Percentiles rank a stretch among this genome's conserved stretches.
Conservation (phyloP, 2,797 vertebrate genomes). For the Mormyrus proboscirostris region DNA sequence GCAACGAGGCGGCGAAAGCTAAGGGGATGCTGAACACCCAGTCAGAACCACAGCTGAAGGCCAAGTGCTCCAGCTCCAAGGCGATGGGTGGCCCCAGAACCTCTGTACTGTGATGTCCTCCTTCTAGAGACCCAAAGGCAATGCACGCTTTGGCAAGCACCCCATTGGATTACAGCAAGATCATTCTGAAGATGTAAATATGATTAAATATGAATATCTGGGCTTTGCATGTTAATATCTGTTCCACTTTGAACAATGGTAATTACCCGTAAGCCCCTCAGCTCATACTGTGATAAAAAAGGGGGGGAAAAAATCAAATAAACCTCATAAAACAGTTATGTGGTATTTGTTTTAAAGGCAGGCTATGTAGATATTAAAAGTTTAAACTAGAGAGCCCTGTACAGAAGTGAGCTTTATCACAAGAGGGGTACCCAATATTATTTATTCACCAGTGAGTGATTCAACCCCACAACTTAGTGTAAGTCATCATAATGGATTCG, state of each 20-base stretch:
- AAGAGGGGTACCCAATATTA: neutral
- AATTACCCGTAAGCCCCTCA: neutral
- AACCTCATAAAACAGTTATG: neutral
- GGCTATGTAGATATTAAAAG: neutral
- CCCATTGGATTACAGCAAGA: neutral
- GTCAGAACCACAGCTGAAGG: neutral
- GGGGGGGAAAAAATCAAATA: neutral
- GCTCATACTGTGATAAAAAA: neutral
- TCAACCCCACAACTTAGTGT: neutral
- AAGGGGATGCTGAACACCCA: neutral
- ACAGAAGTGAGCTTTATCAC: neutral
- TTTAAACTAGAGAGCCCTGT: neutral
- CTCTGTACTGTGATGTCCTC: neutral
- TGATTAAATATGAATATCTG: neutral
- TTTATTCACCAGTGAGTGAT: neutral
- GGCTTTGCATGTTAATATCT: neutral
- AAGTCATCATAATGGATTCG: neutral
- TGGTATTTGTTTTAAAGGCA: neutral
- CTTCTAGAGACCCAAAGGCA: neutral
- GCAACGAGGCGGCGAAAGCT: slow-evolving; percentile 32
- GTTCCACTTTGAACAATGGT: neutral
- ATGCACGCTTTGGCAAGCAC: neutral
- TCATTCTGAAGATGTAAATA: neutral
- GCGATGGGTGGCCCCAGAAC: neutral
- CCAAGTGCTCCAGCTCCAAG: neutral